phyloP scores from a whole-genome alignment of 1,140 invertebrate species.

The Cotesia typhae region DNA sequence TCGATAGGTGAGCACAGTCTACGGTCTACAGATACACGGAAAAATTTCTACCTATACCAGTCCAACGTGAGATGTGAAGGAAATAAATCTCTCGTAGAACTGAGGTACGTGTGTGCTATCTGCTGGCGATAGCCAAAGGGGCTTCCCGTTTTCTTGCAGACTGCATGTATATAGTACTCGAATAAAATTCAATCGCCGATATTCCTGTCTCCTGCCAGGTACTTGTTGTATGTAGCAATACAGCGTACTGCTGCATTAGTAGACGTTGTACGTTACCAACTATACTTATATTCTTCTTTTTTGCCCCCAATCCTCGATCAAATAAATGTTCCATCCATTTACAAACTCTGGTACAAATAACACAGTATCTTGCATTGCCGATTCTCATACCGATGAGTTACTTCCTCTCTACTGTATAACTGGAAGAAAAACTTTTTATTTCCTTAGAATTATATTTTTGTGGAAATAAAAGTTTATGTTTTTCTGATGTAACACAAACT shows the following conservation, averaged over 20 bases:
- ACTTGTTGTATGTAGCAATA: neutral
- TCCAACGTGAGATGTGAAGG: neutral
- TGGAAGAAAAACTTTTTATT: no score
- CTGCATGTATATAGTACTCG: neutral
- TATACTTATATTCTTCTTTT: neutral
- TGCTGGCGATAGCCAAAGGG: conserved; percentile 20
- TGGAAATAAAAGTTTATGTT: no score
- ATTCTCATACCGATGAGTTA: no score
- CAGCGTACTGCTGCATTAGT: neutral
- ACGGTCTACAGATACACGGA: neutral
- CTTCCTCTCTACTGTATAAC: no score
- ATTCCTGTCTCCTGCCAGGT: conserved; percentile 22
- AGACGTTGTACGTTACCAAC: no score
- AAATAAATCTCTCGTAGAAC: conserved; percentile 20
- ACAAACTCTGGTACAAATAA: no score
- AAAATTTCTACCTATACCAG: neutral
- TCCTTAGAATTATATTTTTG: no score
- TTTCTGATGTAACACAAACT: no score
- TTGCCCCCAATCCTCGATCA: no score
- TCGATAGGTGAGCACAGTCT: conserved; percentile 15
- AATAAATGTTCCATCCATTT: no score
- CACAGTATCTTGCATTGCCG: no score
- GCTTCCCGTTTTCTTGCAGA: conserved; percentile 24
- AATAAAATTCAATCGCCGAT: conserved; percentile 28
- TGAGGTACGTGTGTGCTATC: neutral